These are phyloP conservation scores for Rhynchotus rufescens DNA, from an alignment of 2,797 vertebrate species.

Conservation along the genomic window DNA sequence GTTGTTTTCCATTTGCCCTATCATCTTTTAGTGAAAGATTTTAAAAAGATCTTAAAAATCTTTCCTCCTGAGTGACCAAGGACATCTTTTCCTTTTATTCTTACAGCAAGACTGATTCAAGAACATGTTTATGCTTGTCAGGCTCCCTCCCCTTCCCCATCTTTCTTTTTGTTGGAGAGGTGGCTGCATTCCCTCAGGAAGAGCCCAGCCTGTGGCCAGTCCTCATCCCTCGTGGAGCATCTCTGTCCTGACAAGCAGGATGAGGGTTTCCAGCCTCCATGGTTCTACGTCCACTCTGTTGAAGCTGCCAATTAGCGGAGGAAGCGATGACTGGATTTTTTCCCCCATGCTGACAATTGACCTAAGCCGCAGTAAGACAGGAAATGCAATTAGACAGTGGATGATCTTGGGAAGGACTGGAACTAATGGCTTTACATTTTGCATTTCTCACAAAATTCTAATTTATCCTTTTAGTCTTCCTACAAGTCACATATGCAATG, in stretches of 20 bases:
- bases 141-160: not conserved
- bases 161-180: not conserved
- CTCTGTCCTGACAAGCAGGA: not conserved
- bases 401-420: conserved; percentile 9
- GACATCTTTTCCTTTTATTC: not conserved
- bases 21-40: not conserved
- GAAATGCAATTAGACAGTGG: not conserved
- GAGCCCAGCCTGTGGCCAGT: not conserved
- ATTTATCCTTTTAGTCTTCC: not conserved
- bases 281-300: not conserved
- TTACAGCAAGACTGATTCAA: not conserved
- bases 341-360: not conserved
- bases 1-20: not conserved
- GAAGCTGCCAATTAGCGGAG: conserved; percentile 10
- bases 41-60: conserved; percentile 1
- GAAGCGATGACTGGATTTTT: not conserved
- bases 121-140: conserved; percentile 9
- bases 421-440: conserved; percentile 14
- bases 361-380: not conserved
- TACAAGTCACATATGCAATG: not conserved
- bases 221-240: not conserved
- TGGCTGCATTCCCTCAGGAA: not conserved
- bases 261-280: not conserved
- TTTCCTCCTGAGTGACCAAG: not conserved
- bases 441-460: conserved; percentile 1